These are phyloP conservation scores for Phaetusa simplex DNA, from an alignment of 2,113 vertebrate genomes.

Conservation along the genomic window DNA sequence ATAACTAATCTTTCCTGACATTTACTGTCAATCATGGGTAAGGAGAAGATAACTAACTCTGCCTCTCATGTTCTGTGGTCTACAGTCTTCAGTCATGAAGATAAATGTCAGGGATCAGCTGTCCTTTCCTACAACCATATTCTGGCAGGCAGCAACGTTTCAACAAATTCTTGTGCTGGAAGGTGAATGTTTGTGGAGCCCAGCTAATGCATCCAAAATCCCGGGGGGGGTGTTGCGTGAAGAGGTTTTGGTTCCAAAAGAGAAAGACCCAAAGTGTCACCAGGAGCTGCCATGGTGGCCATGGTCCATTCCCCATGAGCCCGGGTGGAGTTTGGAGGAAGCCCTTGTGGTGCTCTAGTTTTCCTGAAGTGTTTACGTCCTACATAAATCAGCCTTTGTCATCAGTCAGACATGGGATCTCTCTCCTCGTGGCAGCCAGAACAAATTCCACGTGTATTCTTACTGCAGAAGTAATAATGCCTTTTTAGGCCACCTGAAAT, in stretches of 20 bases:
- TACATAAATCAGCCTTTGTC: too few species aligned
- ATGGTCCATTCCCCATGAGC: not conserved
- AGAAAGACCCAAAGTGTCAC: accelerated
- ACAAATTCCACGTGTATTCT: not conserved
- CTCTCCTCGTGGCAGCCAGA: not conserved
- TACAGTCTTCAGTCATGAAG: conserved; percentile 67
- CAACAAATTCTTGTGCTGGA: not conserved
- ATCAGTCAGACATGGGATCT: not conserved
- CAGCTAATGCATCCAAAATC: not conserved
- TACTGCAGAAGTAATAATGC: not conserved
- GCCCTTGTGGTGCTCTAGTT: not conserved
- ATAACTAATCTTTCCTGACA: conserved; percentile 75
- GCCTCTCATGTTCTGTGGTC: conserved; percentile 57
- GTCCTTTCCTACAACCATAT: not conserved
- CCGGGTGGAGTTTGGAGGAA: not conserved
- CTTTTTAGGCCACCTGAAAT: not conserved
- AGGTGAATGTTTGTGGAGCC: not conserved
- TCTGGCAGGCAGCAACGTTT: not conserved
- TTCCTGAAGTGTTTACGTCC: not conserved
- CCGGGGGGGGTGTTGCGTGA: accelerated
- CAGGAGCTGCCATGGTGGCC: accelerated
- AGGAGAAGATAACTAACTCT: conserved; percentile 72
- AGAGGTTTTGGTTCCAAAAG: not conserved
- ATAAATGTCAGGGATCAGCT: conserved; percentile 70
- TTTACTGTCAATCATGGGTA: conserved; percentile 71